Percentiles rank a stretch among this genome's conserved stretches.
These are phyloP conservation scores for Pachydiplax longipennis DNA, from an alignment of 2,888 invertebrate genomes.

Conservation along the genomic window DNA sequence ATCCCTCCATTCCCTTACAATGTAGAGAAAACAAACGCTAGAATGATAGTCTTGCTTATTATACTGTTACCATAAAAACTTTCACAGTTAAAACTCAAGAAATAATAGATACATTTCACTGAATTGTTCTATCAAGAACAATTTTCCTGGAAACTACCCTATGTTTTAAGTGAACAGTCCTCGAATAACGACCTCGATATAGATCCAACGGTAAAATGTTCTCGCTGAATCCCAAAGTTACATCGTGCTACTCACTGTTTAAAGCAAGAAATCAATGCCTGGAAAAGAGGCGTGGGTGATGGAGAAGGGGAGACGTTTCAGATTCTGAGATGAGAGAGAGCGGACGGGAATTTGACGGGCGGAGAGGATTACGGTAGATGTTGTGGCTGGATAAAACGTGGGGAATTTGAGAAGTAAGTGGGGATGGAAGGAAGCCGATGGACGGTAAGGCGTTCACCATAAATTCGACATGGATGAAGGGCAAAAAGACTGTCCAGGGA, in stretches of 20 bases:
- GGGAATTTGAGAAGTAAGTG: neutral
- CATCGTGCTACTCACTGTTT: neutral
- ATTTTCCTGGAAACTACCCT: too few relatives aligned
- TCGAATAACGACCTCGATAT: neutral
- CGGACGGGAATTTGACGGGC: neutral
- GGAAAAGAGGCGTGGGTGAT: neutral
- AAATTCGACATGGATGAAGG: neutral
- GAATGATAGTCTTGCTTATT: too few relatives aligned
- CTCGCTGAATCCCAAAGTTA: neutral
- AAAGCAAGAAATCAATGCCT: neutral
- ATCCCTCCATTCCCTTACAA: too few relatives aligned
- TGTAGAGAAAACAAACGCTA: too few relatives aligned
- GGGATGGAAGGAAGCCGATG: neutral
- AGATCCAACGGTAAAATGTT: neutral
- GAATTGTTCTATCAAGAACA: too few relatives aligned
- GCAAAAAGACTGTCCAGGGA: neutral
- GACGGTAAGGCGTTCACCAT: neutral
- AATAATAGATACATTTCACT: too few relatives aligned
- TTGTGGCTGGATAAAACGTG: neutral
- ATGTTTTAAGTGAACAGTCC: too few relatives aligned
- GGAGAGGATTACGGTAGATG: neutral
- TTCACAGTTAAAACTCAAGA: too few relatives aligned
- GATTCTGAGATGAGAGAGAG: neutral
- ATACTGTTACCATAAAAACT: too few relatives aligned
- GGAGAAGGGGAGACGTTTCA: neutral